Evolutionary conservation across 2,113 vertebrate genomes (phyloP).

Genomic region (Cettia cetti): DNA sequence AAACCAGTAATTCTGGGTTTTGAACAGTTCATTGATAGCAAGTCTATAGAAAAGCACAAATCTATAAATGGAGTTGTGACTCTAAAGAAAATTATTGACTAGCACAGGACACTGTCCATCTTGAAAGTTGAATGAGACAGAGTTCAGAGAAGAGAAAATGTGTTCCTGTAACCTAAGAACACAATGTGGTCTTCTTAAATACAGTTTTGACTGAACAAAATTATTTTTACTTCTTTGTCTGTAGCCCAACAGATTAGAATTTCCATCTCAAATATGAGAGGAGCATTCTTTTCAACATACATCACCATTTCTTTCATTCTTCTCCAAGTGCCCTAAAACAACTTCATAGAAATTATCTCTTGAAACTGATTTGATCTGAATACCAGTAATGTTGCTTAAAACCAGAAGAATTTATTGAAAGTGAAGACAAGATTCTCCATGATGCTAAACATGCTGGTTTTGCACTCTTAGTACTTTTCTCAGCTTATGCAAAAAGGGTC

Average conservation of each 20-base stretch:
- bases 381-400: not conserved
- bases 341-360: not conserved
- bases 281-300: not conserved
- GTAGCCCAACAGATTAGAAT: not conserved
- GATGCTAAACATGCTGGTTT: not conserved
- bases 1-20: constrained; percentile 18
- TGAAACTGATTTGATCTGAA: not conserved
- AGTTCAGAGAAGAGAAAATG: not conserved
- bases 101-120: not conserved
- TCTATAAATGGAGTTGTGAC: not conserved
- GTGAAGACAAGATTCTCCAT: not conserved
- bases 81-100: not conserved
- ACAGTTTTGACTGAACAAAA: not conserved
- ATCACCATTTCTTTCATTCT: not conserved
- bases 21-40: not conserved
- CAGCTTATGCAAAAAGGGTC: not conserved
- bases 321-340: not conserved
- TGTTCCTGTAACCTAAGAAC: not conserved
- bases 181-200: not conserved
- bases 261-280: not conserved
- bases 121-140: not conserved
- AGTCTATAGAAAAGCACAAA: not conserved
- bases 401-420: not conserved
- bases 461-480: not conserved
- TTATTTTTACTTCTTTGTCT: not conserved